Evolutionary conservation across 2,113 vertebrate species (phyloP).

Genomic region (Gymnogyps californianus): DNA sequence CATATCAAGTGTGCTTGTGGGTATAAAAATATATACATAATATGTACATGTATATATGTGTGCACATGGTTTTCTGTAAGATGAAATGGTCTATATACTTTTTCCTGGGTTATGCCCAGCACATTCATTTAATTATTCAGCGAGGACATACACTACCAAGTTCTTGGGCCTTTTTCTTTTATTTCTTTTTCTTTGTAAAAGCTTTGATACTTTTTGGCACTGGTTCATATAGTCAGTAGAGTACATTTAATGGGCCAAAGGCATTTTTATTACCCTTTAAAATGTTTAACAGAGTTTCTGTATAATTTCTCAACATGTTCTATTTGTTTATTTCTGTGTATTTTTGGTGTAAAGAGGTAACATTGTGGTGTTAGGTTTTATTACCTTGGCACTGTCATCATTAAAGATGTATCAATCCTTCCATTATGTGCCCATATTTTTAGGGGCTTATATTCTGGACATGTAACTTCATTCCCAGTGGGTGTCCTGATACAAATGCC

Average conservation of each 20-base stretch:
- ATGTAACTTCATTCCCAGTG: neutral
- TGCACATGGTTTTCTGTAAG: neutral
- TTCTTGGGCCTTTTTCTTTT: neutral
- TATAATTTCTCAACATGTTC: constrained; percentile 64
- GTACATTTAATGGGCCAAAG: constrained; percentile 55
- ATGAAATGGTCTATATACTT: neutral
- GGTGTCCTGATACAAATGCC: neutral
- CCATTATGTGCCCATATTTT: neutral
- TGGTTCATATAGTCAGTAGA: constrained; percentile 35
- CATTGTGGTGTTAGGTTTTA: constrained; percentile 56
- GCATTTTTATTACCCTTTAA: constrained; percentile 73
- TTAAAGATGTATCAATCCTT: neutral
- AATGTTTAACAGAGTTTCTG: constrained; percentile 68
- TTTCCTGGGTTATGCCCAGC: neutral
- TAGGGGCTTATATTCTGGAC: neutral
- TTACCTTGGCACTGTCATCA: constrained; percentile 34
- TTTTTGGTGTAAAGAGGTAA: constrained; percentile 62
- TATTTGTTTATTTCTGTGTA: constrained; percentile 73
- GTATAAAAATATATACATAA: neutral
- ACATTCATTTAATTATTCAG: constrained; percentile 14
- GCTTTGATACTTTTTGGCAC: constrained; percentile 50
- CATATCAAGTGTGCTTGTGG: neutral
- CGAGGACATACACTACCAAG: neutral
- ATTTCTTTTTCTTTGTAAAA: constrained; percentile 49
- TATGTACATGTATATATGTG: neutral